These are phyloP conservation scores for Sitta europaea DNA, from an alignment of 2,113 vertebrate species.

Conservation along the genomic window DNA sequence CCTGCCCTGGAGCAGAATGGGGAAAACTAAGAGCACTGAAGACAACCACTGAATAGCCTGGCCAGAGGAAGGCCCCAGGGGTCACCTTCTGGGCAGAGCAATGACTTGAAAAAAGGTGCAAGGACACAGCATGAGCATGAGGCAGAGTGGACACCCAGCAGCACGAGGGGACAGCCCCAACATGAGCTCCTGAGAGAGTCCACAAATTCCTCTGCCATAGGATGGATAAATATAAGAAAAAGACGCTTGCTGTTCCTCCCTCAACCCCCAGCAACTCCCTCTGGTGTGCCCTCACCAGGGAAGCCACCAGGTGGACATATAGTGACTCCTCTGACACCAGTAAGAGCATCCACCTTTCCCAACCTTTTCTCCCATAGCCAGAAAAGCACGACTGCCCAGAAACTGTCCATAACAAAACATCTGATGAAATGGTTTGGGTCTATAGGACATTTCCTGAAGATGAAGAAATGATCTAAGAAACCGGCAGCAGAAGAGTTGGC, in stretches of 20 bases:
- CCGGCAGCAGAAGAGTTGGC: background rate
- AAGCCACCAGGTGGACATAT: background rate
- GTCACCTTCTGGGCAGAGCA: background rate
- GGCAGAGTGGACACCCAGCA: background rate
- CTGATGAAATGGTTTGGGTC: background rate
- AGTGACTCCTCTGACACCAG: background rate
- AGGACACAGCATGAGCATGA: background rate
- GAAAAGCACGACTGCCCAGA: background rate
- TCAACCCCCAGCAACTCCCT: background rate
- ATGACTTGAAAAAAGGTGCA: background rate
- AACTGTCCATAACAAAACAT: fast-evolving
- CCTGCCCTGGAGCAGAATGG: background rate
- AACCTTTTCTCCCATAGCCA: background rate
- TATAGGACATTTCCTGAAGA: background rate
- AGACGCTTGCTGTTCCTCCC: too few relatives aligned
- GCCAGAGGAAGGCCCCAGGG: background rate
- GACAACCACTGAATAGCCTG: background rate
- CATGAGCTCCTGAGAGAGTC: background rate
- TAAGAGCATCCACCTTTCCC: fast-evolving
- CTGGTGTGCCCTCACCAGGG: background rate
- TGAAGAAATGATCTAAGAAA: background rate
- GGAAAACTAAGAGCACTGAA: background rate
- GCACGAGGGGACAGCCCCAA: fast-evolving
- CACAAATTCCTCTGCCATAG: fast-evolving
- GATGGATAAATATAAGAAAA: background rate